Evolutionary conservation across 2,113 vertebrate genomes (phyloP).

Genomic region (Lycaon pictus): DNA sequence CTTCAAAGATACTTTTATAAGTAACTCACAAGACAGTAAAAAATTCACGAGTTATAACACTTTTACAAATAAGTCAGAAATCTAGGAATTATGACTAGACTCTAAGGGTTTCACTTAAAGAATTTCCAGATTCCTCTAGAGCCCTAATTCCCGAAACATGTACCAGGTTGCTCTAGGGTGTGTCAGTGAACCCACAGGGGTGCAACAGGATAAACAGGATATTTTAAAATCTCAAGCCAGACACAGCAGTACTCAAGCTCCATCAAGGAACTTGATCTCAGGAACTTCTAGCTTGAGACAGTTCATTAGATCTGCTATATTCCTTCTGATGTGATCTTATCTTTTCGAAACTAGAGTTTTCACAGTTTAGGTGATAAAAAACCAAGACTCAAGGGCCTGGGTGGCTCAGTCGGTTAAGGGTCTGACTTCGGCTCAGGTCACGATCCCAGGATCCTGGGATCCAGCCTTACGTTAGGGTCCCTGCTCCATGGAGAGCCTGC

Average conservation of each 20-base stretch:
- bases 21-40: neutral
- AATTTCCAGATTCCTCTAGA: conserved; percentile 35
- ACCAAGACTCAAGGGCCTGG: too few relatives aligned
- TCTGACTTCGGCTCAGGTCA: too few relatives aligned
- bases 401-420: too few relatives aligned
- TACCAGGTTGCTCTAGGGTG: neutral
- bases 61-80: neutral
- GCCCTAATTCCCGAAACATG: neutral
- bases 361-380: conserved; percentile 27
- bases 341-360: neutral
- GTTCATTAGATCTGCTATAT: neutral
- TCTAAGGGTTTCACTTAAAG: conserved; percentile 25
- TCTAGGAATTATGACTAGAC: neutral
- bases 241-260: neutral
- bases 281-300: neutral
- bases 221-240: neutral
- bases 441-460: too few relatives aligned
- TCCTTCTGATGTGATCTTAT: neutral
- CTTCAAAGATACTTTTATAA: neutral
- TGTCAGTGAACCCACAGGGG: neutral
- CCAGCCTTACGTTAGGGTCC: too few relatives aligned
- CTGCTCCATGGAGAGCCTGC: too few relatives aligned
- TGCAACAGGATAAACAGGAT: neutral
- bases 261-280: neutral
- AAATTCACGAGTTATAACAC: neutral